Conservation (phyloP, 2,113 vertebrate species). For the Noctilio leporinus region DNA sequence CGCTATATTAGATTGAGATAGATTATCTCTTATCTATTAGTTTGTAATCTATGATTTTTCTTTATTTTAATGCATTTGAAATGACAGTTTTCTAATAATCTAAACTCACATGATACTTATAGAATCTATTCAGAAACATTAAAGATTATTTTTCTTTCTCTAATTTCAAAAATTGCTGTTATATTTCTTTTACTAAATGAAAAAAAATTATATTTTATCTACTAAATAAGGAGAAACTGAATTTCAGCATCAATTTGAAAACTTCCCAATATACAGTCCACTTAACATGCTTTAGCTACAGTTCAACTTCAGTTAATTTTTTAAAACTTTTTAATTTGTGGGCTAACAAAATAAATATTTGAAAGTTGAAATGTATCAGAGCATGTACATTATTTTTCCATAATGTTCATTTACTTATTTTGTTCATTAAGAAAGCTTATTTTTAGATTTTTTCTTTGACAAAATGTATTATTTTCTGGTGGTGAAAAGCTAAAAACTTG, state of each 20-base stretch:
- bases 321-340: background rate
- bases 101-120: background rate
- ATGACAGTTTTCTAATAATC: background rate
- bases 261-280: background rate
- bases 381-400: background rate
- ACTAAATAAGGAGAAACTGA: background rate
- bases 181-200: background rate
- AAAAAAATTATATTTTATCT: background rate
- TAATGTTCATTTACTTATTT: background rate
- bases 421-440: background rate
- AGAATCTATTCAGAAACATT: background rate
- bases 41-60: conserved; percentile 24
- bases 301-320: background rate
- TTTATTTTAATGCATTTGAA: conserved; percentile 24
- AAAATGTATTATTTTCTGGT: background rate
- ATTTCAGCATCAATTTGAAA: background rate
- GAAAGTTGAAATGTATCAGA: background rate
- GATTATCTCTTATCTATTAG: conserved; percentile 4
- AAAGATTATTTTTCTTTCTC: conserved; percentile 10
- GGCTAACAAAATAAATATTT: background rate
- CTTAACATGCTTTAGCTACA: background rate
- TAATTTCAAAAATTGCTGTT: background rate
- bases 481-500: background rate
- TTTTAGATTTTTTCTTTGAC: background rate
- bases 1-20: background rate